Base-by-base conservation (phyloP, 2,797 vertebrate species). In the Nyctibius grandis region DNA sequence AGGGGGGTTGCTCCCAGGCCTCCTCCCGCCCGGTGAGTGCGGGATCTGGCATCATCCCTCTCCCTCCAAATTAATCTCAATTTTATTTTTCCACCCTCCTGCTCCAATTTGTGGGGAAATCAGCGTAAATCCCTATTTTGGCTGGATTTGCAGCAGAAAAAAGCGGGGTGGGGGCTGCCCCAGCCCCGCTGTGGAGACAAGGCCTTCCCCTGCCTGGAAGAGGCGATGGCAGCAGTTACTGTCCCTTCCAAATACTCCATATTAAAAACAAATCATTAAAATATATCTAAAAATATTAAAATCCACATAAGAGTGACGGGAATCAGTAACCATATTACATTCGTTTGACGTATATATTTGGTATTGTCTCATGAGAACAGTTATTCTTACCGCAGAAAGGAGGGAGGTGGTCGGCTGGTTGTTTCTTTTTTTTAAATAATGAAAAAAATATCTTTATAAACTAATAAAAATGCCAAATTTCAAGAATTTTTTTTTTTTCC, bases 301-400 rank as follows among this genome's bases (percentile, higher is more conserved):
- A 94, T 95, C 95, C 93, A 90, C 91, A 5, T 96, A 94, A 95
- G 97, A 98, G 96, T 80, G 97, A 75, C 19, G 76, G 97, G 97
- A 97, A 97, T 97, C 96, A 94, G 97, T 85, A 53, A 97, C 92
- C 95, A 42, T 40, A 33, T n/a, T 48, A 47, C 93, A 25, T 94
- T 77, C 88, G 33, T 56, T 31, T 53, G 77, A 94, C 53, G 9
- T 33, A 8, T 42, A 5, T 86, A 69, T 93, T 95, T 94, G 95
- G 93, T 48, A 51, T 84, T 15, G 13, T 15, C 91, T 70, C 73
- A 14, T 22, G 75, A 64, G 91, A 77, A 45, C 73, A 38, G 70
- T 50, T 42, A 5, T 64, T 79, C 57, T 60, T 47, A 6, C 76
- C 54, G 80, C 82, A 64, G 89, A 51, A 87, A 91, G 45, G 28